Conservation (phyloP, 2,113 vertebrate genomes). For the Crotalus tigris region DNA sequence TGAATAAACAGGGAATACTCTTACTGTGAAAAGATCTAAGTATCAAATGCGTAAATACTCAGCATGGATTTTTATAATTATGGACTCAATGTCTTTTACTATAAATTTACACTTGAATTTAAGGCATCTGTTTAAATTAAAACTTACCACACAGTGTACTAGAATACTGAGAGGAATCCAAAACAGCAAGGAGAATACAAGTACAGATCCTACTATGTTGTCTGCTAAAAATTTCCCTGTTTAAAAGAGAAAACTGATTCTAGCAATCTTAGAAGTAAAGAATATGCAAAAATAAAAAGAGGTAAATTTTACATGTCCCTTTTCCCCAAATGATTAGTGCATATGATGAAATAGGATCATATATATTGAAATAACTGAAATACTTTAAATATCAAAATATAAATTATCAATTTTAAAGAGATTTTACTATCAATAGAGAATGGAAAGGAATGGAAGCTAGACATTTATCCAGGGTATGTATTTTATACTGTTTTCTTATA, state of each 20-base stretch:
- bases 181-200: constrained; percentile 94
- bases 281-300: background rate
- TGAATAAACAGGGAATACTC: background rate
- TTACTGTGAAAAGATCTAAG: background rate
- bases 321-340: background rate
- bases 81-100: background rate
- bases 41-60: background rate
- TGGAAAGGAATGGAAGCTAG: background rate
- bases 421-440: fast-evolving
- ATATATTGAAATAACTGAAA: background rate
- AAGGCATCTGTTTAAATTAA: background rate
- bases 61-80: background rate
- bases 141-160: constrained; percentile 96
- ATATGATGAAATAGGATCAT: background rate
- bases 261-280: background rate
- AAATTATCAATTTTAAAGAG: background rate
- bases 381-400: background rate
- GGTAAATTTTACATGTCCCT: background rate
- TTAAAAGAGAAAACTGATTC: background rate
- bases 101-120: background rate
- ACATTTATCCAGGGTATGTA: background rate
- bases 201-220: constrained; percentile 97
- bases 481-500: background rate
- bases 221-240: constrained; percentile 96
- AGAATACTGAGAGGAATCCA: constrained; percentile 98